phyloP scores from a whole-genome alignment of 2,888 invertebrate genomes.

The Tetranychus piercei region DNA sequence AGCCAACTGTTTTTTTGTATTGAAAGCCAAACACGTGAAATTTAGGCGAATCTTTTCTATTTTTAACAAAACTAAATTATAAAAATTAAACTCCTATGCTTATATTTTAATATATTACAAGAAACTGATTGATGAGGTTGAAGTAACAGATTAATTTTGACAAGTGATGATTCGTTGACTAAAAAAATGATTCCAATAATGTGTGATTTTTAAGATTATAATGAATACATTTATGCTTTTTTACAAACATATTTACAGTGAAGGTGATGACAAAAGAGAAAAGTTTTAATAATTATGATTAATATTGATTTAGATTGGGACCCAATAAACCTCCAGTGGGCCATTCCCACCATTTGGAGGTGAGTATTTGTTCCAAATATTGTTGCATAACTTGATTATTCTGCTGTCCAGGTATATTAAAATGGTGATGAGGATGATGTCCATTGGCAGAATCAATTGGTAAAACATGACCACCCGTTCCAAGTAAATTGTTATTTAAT shows the following conservation, averaged over 20 bases:
- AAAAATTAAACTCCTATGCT: too few relatives aligned
- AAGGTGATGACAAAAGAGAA: not conserved
- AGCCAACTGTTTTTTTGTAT: too few relatives aligned
- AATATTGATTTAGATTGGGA: constrained; percentile 9
- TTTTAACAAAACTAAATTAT: too few relatives aligned
- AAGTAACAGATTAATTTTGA: too few relatives aligned
- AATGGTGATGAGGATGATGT: not conserved
- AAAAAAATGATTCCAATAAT: not conserved
- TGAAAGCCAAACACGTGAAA: too few relatives aligned
- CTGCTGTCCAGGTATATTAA: not conserved
- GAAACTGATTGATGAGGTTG: too few relatives aligned
- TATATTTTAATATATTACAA: too few relatives aligned
- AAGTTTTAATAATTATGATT: not conserved
- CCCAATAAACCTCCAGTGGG: not conserved
- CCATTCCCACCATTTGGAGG: constrained; percentile 11
- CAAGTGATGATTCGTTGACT: not conserved
- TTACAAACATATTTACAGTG: not conserved
- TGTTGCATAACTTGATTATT: constrained; percentile 5
- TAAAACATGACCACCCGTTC: not conserved
- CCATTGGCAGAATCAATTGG: not conserved
- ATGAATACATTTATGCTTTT: not conserved
- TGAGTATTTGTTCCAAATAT: constrained; percentile 7
- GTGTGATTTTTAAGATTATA: not conserved
- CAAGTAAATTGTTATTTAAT: not conserved
- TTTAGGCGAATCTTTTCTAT: too few relatives aligned